These are phyloP conservation scores for Petrolisthes manimaculis DNA, from an alignment of 2,888 invertebrate genomes.

Conservation along the genomic window DNA sequence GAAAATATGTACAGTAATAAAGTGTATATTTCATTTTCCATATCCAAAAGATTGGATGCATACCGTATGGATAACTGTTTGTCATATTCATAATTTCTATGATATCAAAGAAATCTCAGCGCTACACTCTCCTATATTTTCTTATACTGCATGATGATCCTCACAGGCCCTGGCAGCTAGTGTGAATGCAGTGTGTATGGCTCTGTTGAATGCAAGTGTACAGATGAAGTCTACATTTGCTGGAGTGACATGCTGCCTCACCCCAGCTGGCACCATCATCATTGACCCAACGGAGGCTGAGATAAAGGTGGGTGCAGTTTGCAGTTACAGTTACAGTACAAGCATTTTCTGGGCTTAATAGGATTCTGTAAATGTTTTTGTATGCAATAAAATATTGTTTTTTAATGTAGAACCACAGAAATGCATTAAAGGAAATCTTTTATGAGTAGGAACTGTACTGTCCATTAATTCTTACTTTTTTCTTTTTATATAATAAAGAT, in stretches of 20 bases:
- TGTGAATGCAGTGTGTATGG: constrained; percentile 86
- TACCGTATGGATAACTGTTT: neutral
- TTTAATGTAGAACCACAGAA: no score
- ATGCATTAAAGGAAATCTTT: no score
- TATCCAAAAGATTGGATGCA: neutral
- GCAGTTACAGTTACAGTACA: no score
- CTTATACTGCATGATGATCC: constrained; percentile 22
- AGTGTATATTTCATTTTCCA: no score
- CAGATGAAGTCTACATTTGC: constrained; percentile 86
- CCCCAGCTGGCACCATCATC: constrained; percentile 34
- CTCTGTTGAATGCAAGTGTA: constrained; percentile 85
- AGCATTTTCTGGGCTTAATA: no score
- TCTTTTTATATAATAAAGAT: no score
- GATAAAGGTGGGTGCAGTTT: constrained; percentile 25
- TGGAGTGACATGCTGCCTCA: constrained; percentile 77
- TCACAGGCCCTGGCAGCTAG: constrained; percentile 78
- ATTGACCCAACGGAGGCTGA: constrained; percentile 60
- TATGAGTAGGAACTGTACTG: no score
- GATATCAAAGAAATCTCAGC: neutral
- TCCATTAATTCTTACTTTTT: no score
- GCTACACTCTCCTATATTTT: neutral
- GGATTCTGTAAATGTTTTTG: no score
- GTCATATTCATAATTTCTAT: neutral
- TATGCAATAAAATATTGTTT: no score
- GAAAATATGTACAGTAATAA: no score